Base-by-base conservation (phyloP, 2,113 vertebrate genomes). In the Mus musculus region DNA sequence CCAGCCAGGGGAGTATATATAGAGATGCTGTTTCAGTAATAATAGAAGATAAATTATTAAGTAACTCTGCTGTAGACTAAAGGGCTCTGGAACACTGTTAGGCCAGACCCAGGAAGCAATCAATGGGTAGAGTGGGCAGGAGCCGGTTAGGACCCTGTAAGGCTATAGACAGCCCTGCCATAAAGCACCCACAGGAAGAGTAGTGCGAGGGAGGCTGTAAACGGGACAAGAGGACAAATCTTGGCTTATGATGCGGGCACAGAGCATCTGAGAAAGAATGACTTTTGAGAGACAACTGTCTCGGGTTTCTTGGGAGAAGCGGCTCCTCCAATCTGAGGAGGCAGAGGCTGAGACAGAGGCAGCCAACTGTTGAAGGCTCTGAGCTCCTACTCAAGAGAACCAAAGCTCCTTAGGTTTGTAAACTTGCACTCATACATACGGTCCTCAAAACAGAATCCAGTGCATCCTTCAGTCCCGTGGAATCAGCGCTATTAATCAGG, bases 1-100 rank as follows among this genome's bases (percentile, higher is more conserved):
- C 36, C n/a, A 89, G 36, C 5, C 36, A 42, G 46, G 2, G 65
- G 20, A 33, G 1, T 39, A 19, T 39, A 61, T 24, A 59, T 13
- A 49, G 42, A 73, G 86, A 73, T 10, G 36, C 14, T 73, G 22
- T 19, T 54, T 73, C 20, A 88, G 54, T 17, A 89, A 59, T 28
- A 42, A 26, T 63, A 56, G 14, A 28, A 88, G 42, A 59, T 52
- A 75, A 59, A 28, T 59, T 72, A 59, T 96, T 96, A 97, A 96
- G 92, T 97, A 96, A 88, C 19, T 86, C 95, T 94, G 72, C 78
- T 96, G 95, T 97, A 98, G 93, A 98, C 98, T 97, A 98, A 97
- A 98, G 75, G 84, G 85, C 91, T 98, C 97, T 81, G 88, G 76
- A 95, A 95, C 89, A 93, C 49, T 81, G 93, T 92, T 92, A 93